Evolutionary conservation across 2,888 invertebrate genomes (phyloP), one percentile per base, ranked within the genome.

Genomic region (Diplazon laetatorius): DNA sequence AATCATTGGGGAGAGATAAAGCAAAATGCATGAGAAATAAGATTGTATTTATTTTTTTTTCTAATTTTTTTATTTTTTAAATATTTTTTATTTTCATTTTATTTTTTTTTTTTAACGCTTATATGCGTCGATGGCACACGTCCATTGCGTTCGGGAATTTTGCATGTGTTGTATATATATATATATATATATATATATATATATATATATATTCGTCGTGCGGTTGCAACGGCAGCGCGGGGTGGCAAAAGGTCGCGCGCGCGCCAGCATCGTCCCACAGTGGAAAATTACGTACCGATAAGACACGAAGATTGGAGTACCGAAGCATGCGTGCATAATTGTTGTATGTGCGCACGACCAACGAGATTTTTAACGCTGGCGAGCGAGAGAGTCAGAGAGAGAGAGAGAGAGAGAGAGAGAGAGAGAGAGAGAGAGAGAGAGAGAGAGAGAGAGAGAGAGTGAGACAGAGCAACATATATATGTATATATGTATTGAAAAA

Each of bases 231-330:
- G 14, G 6, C 59, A n/a, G 62, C 55, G 76, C 44, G 44, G 50
- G 68, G 65, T 63, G 52, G 62, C 60, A 35, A 68, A 60, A 72
- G 59, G 66, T 46, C 62, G 57, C 50, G 50, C 74, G 50, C 74
- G 63, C 78, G 69, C 57, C 73, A 50, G 25, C 69, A 60, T 22
- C 71, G 57, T 55, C 55, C 37, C 55, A 22, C 71, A 78, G 57
- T 78, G 82, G 82, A 84, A 81, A 82, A 78, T 84, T 84, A 84
- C 85, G 71, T 59, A 70, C 46, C 55, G 84, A 85, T 85, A 83
- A 78, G 71, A 57, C 44, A 71, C 42, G n/a, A n/a, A 70, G 46
- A 71, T 62, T 74, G 69, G 66, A 66, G 48, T 66, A 39, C 62
- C 48, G 73, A n/a, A n/a, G n/a, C n/a, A n/a, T n/a, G 73, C 57